Base-by-base conservation (phyloP, 2,113 vertebrate genomes). In the Cyanistes caeruleus region DNA sequence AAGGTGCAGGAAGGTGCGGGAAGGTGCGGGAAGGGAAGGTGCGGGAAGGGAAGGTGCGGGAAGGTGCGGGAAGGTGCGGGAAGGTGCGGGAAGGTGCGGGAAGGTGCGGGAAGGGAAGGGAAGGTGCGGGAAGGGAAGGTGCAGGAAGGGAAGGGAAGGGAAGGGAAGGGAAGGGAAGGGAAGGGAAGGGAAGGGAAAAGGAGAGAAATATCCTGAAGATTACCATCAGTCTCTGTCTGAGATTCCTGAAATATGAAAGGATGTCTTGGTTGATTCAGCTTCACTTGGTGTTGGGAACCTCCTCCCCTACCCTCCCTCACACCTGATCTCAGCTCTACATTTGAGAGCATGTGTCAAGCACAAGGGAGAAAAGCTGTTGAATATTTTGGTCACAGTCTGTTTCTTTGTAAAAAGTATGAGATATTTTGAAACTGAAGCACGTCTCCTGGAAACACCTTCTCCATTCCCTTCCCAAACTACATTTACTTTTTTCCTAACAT, bases 241-340 rank as follows among this genome's bases (percentile, higher is more conserved):
- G 51, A 65, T 74, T 86, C 90, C 82, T 74, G 62, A 95, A 96
- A 90, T 94, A 55, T 39, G 39, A 74, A 97, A 93, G 44, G 79
- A 96, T 90, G 62, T 73, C 28, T 87, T n/a, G 28, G 27, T 65
- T 81, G 41, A 92, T 89, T 87, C n/a, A 87, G 33, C 63, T 92
- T 92, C 16, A 27, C 55, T 58, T 92, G 69, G 43, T 80, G 33
- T 64, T 82, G 59, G 65, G 51, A 94, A 74, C 25, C 39, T 93
- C 86, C 69, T 67, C 22, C 18, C 27, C 13, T 84, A 60, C 35
- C 20, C 44, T 91, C 49, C 55, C 46, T 92, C 67, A 83, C 53
- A 72, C 83, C 73, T 89, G 73, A 94, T 95, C 56, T 80, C 62
- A 90, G 51, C 30, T 64, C 30, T 75, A 31, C 1, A 0, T 49